Evolutionary conservation across 1,140 invertebrate species (phyloP), one percentile per base, ranked within the genome.

Genomic region (Bradynema listronoti): DNA sequence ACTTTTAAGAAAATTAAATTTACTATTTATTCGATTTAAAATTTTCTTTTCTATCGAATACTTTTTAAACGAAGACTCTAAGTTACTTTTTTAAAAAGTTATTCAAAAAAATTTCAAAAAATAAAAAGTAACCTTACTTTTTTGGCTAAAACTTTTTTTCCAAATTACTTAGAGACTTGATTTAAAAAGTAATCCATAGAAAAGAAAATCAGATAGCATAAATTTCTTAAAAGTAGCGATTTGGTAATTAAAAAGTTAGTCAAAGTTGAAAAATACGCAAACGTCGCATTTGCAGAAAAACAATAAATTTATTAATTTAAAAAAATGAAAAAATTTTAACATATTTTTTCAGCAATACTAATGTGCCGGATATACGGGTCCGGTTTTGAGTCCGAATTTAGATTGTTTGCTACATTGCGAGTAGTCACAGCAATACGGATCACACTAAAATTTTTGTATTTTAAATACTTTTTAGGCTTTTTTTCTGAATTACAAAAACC

Each of bases 351-450:
- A 11, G 36, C 36, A 19, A 11, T 39, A n/a, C n/a, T n/a, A n/a
- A n/a, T n/a, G n/a, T 39, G 36, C 11, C 11, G 19, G 11, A 39
- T 39, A 39, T 11, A 11, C 36, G 36, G 36, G 36, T 39, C 36
- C 36, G 11, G 11, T 39, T 11, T 39, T 39, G 11, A 39, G 11
- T 11, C 11, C 11, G 19, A 39, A 11, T 11, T 47, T 34, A 16
- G 58, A 11, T 22, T 61, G 29, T 32, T 11, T 19, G 19, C 42
- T 30, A 39, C 58, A 61, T 29, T 61, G 63, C 9, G 11, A 5
- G 29, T 61, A 61, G 42, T 61, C 58, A 55, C 58, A 61, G 42
- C 58, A 61, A 25, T 58, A 61, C 42, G 46, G 41, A 6, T 61
- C 58, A 29, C 58, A 61, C 30, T 61, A 42, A 6, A 65, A 66